Evolutionary conservation across 2,888 invertebrate species (phyloP).

Genomic region (Drosophila multiciliata): DNA sequence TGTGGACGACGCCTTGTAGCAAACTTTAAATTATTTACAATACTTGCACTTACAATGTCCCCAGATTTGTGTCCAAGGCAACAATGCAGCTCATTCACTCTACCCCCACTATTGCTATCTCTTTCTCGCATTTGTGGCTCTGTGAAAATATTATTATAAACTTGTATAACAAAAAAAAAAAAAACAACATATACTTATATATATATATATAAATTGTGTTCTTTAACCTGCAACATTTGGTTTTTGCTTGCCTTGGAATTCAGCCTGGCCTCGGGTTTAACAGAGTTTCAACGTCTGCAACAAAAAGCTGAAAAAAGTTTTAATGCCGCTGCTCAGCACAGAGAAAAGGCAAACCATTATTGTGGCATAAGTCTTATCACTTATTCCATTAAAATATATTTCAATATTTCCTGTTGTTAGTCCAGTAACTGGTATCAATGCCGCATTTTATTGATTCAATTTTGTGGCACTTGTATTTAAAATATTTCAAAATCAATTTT

Average conservation of each 20-base stretch:
- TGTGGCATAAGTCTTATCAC: conserved; percentile 1
- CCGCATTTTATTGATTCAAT: no score
- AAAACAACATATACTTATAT: neutral
- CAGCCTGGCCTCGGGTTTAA: conserved; percentile 11
- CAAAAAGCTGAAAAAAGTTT: conserved; percentile 22
- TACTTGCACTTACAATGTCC: conserved; percentile 58
- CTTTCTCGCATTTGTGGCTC: neutral
- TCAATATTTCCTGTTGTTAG: neutral
- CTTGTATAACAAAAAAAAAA: neutral
- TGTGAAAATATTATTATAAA: conserved; percentile 28
- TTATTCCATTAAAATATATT: neutral
- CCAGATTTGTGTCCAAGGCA: conserved; percentile 44
- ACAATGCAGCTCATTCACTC: conserved; percentile 40
- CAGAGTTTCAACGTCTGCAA: conserved; percentile 4
- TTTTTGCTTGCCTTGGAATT: conserved; percentile 20
- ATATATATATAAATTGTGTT: conserved; percentile 11
- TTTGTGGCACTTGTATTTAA: neutral
- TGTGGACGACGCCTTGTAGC: conserved; percentile 46
- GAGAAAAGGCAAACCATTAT: neutral
- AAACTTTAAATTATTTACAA: conserved; percentile 76
- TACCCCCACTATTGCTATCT: neutral
- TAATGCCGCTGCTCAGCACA: conserved; percentile 5
- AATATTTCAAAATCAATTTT: neutral
- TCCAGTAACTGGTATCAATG: neutral
- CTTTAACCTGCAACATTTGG: conserved; percentile 27